A percentile compares a stretch with the other conserved stretches of the same genome.
phyloP scores from a whole-genome alignment of 2,888 invertebrate species.

The Parapristionchus giblindavisi region DNA sequence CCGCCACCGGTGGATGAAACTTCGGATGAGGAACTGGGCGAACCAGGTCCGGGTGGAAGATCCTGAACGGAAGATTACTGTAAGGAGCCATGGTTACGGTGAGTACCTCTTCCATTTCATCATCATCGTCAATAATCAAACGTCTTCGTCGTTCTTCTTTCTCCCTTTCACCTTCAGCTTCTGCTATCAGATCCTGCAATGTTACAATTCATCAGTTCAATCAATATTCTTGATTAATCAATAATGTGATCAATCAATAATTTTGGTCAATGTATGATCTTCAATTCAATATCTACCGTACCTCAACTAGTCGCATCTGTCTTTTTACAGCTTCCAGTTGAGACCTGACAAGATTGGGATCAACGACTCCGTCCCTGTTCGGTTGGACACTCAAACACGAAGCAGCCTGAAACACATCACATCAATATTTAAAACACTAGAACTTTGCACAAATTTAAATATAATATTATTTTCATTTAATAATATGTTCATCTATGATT shows the following conservation, averaged over 20 bases:
- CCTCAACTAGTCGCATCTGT: conserved; percentile 36
- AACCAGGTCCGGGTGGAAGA: conserved; percentile 48
- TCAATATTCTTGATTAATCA: neutral
- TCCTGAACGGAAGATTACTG: conserved; percentile 39
- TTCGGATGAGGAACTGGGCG: conserved; percentile 44
- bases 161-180: conserved; percentile 45
- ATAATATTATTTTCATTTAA: too few relatives aligned
- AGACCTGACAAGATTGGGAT: conserved; percentile 43
- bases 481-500: too few relatives aligned
- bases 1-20: conserved; percentile 16
- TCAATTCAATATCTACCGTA: conserved; percentile 15
- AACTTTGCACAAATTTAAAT: too few relatives aligned
- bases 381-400: conserved; percentile 52
- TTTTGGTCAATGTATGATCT: neutral
- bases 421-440: too few relatives aligned
- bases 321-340: conserved; percentile 33
- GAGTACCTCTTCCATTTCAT: conserved; percentile 2
- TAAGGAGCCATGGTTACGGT: conserved; percentile 4
- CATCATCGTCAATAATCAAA: conserved; percentile 11
- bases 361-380: conserved; percentile 49
- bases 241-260: neutral
- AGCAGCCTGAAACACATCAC: conserved; percentile 39
- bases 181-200: conserved; percentile 45
- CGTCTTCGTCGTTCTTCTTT: conserved; percentile 21
- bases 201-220: neutral